Base-by-base conservation (phyloP, 2,888 invertebrate genomes). In the Incurvaria masculella region DNA sequence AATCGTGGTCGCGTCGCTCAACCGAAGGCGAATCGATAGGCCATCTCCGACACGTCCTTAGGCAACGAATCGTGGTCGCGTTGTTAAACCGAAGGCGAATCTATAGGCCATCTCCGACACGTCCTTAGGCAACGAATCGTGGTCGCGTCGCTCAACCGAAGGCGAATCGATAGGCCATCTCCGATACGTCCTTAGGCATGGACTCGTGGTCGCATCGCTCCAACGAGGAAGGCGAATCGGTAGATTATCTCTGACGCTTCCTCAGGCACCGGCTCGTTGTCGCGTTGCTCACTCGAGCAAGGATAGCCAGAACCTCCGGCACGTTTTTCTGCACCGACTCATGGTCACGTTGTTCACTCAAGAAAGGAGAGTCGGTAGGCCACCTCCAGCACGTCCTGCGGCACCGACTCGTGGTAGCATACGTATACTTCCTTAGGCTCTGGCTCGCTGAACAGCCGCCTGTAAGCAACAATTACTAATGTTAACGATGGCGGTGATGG, bases 201-300 rank as follows among this genome's bases (percentile, higher is more conserved):
- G 8, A 41, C 8, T 8, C 41, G n/a, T n/a, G n/a, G 8, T 41
- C 14, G 8, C 17, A n/a, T 17, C 27, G n/a, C 2, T 51, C 21
- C 75, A 55, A 75, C 75, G 53, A 76, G 72, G 66, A 78, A 83
- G 47, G 75, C 85, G 3, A 91, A 74, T 56, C 89, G 83, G 66
- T 91, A 94, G 5, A 94, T 93, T 59, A 95, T 81, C 79, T 96
- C 95, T 1, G 94, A 84, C 56, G 94, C 76, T 73, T 93, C 94
- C 68, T 95, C 94, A 0, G 94, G 91, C 14, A 89, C 82, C 21
- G 87, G 86, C 53, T 94, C 92, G n/a, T n/a, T 11, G n/a, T n/a
- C n/a, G n/a, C n/a, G n/a, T n/a, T n/a, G n/a, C n/a, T n/a, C n/a
- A n/a, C n/a, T n/a, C n/a, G n/a, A n/a, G n/a, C n/a, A n/a, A n/a